phyloP scores from a whole-genome alignment of 1,140 invertebrate genomes.

The Parapsyche elsis region DNA sequence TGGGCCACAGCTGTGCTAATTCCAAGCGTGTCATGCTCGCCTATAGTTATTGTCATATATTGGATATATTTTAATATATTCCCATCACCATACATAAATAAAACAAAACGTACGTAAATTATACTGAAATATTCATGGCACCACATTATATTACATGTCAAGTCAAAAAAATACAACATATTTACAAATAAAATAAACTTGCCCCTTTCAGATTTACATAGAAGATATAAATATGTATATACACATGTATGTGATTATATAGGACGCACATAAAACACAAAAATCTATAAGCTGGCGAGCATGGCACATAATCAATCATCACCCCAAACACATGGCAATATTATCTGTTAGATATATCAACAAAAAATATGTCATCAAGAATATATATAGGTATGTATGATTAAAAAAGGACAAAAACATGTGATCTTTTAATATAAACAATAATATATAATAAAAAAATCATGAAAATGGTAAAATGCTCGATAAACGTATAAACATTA shows the following conservation, averaged over 20 bases:
- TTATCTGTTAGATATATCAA: constrained; percentile 35
- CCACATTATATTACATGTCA: neutral
- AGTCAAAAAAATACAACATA: neutral
- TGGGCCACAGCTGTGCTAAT: constrained; percentile 57
- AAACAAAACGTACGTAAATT: neutral
- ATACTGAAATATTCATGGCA: neutral
- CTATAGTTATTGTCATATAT: neutral
- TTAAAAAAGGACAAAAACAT: neutral
- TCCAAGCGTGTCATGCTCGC: constrained; percentile 54
- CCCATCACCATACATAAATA: constrained; percentile 15
- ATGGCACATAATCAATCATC: constrained; percentile 52
- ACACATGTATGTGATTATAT: constrained; percentile 4
- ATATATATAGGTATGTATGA: neutral
- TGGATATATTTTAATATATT: neutral
- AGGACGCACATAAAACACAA: neutral
- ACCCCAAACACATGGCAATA: constrained; percentile 55
- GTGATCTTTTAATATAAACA: constrained; percentile 29
- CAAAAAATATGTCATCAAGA: constrained; percentile 12
- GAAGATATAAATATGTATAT: neutral
- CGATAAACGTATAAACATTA: neutral
- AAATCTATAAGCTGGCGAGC: constrained; percentile 30
- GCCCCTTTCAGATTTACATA: neutral
- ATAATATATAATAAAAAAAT: constrained; percentile 39
- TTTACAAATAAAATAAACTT: constrained; percentile 7
- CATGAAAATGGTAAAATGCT: neutral